phyloP scores from a whole-genome alignment of 2,888 invertebrate genomes.

The Abrostola tripartita region DNA sequence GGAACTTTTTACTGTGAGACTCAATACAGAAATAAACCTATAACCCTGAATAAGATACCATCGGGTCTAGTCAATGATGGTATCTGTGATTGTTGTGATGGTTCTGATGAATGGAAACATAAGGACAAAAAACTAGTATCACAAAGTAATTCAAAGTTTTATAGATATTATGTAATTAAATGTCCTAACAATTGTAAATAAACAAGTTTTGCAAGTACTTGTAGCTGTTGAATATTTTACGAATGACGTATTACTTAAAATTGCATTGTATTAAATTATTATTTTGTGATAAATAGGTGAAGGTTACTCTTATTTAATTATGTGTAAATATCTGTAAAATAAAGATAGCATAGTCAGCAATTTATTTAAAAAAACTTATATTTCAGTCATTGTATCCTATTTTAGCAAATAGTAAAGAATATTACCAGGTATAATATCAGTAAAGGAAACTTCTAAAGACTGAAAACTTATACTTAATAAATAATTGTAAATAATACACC shows the following conservation, averaged over 20 bases:
- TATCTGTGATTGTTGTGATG: conserved; percentile 97
- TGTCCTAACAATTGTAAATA: conserved; percentile 67
- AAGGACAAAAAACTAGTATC: conserved; percentile 68
- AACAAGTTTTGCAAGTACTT: background rate
- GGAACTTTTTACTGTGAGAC: conserved; percentile 94
- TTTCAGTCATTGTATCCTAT: background rate
- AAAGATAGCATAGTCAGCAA: background rate
- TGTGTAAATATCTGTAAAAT: conserved; percentile 44
- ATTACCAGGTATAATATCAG: conserved; percentile 22
- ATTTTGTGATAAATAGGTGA: conserved; percentile 1
- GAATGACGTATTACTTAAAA: background rate
- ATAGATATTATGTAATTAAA: conserved; percentile 72
- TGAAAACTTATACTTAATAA: conserved; percentile 48
- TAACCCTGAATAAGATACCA: conserved; percentile 83
- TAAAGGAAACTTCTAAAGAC: conserved; percentile 49
- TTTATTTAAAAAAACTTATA: background rate
- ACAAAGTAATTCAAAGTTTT: conserved; percentile 69
- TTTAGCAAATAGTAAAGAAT: conserved; percentile 3
- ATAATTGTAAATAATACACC: conserved; percentile 44
- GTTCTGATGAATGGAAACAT: conserved; percentile 93
- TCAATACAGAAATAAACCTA: conserved; percentile 78
- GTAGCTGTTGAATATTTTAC: background rate
- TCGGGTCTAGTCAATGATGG: conserved; percentile 97
- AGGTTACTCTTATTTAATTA: conserved; percentile 28
- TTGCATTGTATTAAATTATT: conserved; percentile 2